A percentile compares a stretch with the other conserved stretches of the same genome.
phyloP scores from a whole-genome alignment of 2,113 vertebrate genomes.

The Rana temporaria region DNA sequence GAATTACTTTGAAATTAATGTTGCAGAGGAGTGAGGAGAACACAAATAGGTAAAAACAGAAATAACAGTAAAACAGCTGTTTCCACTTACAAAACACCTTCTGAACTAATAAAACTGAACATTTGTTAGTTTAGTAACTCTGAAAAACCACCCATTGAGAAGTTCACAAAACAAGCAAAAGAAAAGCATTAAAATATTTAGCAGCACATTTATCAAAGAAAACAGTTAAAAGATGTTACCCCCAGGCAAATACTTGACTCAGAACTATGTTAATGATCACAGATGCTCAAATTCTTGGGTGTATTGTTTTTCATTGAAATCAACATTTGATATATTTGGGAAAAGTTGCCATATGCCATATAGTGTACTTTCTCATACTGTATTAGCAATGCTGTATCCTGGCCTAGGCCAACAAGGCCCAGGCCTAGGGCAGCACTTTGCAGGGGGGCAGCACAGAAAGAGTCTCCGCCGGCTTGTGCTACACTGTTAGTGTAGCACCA shows the following conservation, averaged over 20 bases:
- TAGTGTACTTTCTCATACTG: background rate
- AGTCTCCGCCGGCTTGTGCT: no score
- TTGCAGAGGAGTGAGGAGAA: slow-evolving; percentile 12
- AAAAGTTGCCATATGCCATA: background rate
- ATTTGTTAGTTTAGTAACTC: slow-evolving; percentile 26
- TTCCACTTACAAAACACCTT: slow-evolving; percentile 48
- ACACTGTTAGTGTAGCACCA: no score
- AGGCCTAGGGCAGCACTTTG: no score
- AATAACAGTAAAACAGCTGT: slow-evolving; percentile 51
- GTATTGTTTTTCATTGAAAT: background rate
- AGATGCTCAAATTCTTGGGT: slow-evolving; percentile 21
- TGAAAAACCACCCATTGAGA: slow-evolving; percentile 33
- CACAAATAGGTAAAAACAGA: slow-evolving; percentile 42
- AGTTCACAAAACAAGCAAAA: slow-evolving; percentile 41
- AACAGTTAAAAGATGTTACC: slow-evolving; percentile 13
- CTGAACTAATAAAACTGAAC: slow-evolving; percentile 31
- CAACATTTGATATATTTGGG: background rate
- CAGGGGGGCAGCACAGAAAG: no score
- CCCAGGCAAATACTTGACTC: slow-evolving; percentile 18
- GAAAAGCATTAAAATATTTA: slow-evolving; percentile 44
- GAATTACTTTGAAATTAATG: slow-evolving; percentile 28
- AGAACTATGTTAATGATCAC: slow-evolving; percentile 45
- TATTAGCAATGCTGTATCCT: no score
- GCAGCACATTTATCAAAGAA: slow-evolving; percentile 40
- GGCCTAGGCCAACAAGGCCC: no score